Base-by-base conservation (phyloP, 2,888 invertebrate genomes). In the Ceraclea dissimilis region DNA sequence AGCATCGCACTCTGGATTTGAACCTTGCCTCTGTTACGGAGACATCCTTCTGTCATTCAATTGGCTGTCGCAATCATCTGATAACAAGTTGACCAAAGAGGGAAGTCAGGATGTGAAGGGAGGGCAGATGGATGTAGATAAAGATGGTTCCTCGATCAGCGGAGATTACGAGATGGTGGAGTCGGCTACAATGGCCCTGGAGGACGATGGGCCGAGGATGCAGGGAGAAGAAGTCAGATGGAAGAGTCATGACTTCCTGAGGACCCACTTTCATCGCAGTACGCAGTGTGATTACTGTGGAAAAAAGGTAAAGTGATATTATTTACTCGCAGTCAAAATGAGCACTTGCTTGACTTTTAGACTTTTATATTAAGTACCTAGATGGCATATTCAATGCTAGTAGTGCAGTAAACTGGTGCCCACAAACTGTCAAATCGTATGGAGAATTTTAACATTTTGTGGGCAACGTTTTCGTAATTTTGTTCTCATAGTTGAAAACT, bases 261-360 rank as follows among this genome's bases (percentile, higher is more conserved):
- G 91, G 54, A 92, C 91, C 2, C 93, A 93, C 70, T 94, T 95
- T 68, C 86, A 90, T 67, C 81, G 90, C 55, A 89, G 90, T 0
- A 93, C 93, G 2, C 90, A 90, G 68, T 95, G 95, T 69, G 90
- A 93, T 70, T 94, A 93, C 70, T 95, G 95, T 74, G 88, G 90
- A 59, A 94, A 93, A 69, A 95, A 95, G 84, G 91, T 89, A 21
- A 4, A 47, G 6, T n/a, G n/a, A n/a, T n/a, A n/a, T n/a, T n/a
- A n/a, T n/a, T 33, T 33, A 10, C n/a, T n/a, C n/a, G n/a, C n/a
- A n/a, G n/a, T n/a, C n/a, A n/a, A n/a, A n/a, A n/a, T n/a, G n/a
- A n/a, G n/a, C n/a, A n/a, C n/a, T n/a, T n/a, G n/a, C n/a, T n/a
- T n/a, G n/a, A n/a, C n/a, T n/a, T n/a, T n/a, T n/a, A n/a, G n/a